These are phyloP conservation scores for Melanaphis sacchari DNA, from an alignment of 1,140 invertebrate species.

Conservation along the genomic window DNA sequence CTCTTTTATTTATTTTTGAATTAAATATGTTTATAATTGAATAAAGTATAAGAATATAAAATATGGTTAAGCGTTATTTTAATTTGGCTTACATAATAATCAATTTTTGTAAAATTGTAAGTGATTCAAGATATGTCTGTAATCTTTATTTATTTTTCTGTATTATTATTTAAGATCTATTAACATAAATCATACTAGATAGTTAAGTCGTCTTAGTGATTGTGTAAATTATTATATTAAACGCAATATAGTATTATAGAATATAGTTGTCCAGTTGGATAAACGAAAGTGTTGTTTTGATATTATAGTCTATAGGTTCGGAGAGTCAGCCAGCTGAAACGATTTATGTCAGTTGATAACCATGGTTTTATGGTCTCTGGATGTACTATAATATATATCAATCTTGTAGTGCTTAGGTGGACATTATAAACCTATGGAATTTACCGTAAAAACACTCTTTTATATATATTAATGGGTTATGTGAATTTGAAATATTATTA, in stretches of 20 bases:
- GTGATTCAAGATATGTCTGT: neutral
- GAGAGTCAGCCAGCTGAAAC: neutral
- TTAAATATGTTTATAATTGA: neutral
- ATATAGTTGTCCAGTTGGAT: neutral
- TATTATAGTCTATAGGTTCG: neutral
- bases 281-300: slow-evolving; percentile 4
- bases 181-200: neutral
- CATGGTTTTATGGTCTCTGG: slow-evolving; percentile 31
- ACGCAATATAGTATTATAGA: neutral
- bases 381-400: slow-evolving; percentile 39
- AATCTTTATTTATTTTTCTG: neutral
- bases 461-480: neutral
- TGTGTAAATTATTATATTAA: slow-evolving; percentile 1
- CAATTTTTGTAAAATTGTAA: neutral
- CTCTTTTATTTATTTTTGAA: neutral
- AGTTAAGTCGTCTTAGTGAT: neutral
- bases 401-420: slow-evolving; percentile 40
- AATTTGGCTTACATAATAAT: neutral
- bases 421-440: neutral
- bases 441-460: neutral
- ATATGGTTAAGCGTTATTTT: neutral
- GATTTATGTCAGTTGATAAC: slow-evolving; percentile 54
- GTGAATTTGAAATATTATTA: slow-evolving; percentile 32
- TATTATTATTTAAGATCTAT: neutral
- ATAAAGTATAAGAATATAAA: neutral